A percentile compares a stretch with the other conserved stretches of the same genome.
These are phyloP conservation scores for Erebia ligea DNA, from an alignment of 2,888 invertebrate species.

Conservation along the genomic window DNA sequence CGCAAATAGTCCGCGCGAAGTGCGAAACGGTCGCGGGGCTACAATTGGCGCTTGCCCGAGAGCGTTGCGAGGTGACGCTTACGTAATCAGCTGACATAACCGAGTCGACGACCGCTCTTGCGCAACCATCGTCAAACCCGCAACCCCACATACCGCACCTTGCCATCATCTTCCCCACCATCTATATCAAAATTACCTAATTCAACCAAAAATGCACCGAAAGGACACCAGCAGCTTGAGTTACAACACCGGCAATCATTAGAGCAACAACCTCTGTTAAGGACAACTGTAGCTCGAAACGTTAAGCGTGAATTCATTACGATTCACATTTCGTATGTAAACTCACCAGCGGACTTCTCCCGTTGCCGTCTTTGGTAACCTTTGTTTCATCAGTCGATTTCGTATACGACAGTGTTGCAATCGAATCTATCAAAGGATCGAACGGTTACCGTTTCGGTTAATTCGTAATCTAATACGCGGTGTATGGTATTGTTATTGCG, in stretches of 20 bases:
- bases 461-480: conserved; percentile 13
- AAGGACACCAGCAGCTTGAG: conserved; percentile 74
- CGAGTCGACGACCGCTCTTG: conserved; percentile 82
- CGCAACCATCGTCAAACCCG: conserved; percentile 75
- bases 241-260: conserved; percentile 71
- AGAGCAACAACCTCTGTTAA: conserved; percentile 74
- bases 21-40: conserved; percentile 74
- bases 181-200: conserved; percentile 70
- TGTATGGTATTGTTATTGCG: neutral
- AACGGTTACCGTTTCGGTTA: conserved; percentile 13
- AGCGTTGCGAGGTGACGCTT: conserved; percentile 79
- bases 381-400: conserved; percentile 28
- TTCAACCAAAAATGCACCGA: conserved; percentile 77
- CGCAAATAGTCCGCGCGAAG: conserved; percentile 76
- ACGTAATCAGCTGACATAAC: conserved; percentile 82
- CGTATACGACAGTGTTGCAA: conserved; percentile 24
- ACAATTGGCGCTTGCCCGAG: conserved; percentile 73
- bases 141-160: conserved; percentile 69
- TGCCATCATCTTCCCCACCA: conserved; percentile 59
- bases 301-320: conserved; percentile 52
- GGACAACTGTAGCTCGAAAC: conserved; percentile 54
- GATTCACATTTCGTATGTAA: conserved; percentile 63
- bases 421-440: conserved; percentile 22
- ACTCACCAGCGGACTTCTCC: conserved; percentile 43
- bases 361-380: conserved; percentile 25